Base-by-base conservation (phyloP, 2,113 vertebrate species). In the Hippoglossus stenolepis region DNA sequence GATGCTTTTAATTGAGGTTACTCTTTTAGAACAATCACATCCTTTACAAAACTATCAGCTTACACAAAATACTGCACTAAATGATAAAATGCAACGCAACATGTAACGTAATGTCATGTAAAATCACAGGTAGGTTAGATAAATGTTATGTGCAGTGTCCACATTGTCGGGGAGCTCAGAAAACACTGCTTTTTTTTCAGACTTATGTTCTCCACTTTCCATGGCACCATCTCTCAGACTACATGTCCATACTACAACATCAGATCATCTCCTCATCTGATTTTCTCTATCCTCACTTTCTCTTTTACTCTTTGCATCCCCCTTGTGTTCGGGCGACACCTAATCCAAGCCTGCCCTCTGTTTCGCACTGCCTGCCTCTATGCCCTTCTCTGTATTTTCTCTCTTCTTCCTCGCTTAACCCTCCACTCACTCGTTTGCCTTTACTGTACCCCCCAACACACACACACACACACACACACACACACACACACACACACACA, bases 1-100 rank as follows among this genome's bases (percentile, higher is more conserved):
- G 63, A 60, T 85, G 51, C 47, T 75, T 80, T 67, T 73, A 73
- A 84, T 73, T 72, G 54, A 74, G 65, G 68, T 67, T 40, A 49
- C 47, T 51, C 12, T 11, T 43, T 43, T 13, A 43, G 11, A 43
- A 12, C 40, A 43, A 43, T 43, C 40, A 60, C 24, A 56, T 31
- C 31, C 31, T 31, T 31, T 31, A 31, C 31, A 31, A 31, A 31
- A 31, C 31, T 31, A 31, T 65, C 51, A 63, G 56, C n/a, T 75
- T 17, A 31, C 11, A 10, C 67, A 70, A 24, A 54, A 21, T 24
- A 9, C 59, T n/a, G 31, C 59, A 74, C 28, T 45, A 49, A 23
- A 56, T 21, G 38, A 9, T 38, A 8, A 21, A 53, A 53, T n/a
- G 18, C 53, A 60, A 38, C 18, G 14, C 49, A 17, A 21, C 40